These are phyloP conservation scores for Paracentrotus lividus DNA, from an alignment of 53 echinoderm and acorn worm genomes.

Conservation along the genomic window DNA sequence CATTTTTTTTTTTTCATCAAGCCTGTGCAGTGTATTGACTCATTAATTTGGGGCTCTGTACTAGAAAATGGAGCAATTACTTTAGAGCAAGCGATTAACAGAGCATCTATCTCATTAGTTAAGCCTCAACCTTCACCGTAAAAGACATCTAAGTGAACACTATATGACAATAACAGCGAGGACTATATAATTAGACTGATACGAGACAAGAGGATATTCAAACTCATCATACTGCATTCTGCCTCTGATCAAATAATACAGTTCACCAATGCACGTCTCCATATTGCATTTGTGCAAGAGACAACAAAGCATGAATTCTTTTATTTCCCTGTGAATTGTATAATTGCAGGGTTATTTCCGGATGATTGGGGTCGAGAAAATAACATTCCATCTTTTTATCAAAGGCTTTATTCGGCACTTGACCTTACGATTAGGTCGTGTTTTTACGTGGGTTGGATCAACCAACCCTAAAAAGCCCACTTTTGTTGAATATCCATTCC, in stretches of 20 bases:
- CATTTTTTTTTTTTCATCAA: background rate
- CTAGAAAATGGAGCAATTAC: conserved; percentile 35
- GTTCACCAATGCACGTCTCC: background rate
- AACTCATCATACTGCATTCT: too few relatives aligned
- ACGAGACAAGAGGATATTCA: too few relatives aligned
- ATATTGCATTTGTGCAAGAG: background rate
- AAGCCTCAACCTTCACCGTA: conserved; percentile 3
- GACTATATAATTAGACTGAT: too few relatives aligned
- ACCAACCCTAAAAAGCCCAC: background rate
- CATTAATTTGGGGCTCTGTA: background rate
- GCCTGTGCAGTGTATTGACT: background rate
- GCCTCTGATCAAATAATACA: background rate
- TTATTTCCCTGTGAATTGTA: background rate
- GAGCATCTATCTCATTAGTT: conserved; percentile 46
- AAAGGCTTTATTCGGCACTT: background rate
- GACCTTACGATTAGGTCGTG: background rate
- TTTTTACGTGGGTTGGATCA: background rate
- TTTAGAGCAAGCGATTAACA: background rate
- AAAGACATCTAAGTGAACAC: background rate
- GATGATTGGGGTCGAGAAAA: conserved; percentile 7
- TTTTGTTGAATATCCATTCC: background rate
- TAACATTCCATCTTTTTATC: background rate
- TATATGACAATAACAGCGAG: background rate
- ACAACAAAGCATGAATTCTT: background rate
- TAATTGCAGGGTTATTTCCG: background rate